Base-by-base conservation (phyloP, 2,113 vertebrate genomes). In the Nesogale talazaci region DNA sequence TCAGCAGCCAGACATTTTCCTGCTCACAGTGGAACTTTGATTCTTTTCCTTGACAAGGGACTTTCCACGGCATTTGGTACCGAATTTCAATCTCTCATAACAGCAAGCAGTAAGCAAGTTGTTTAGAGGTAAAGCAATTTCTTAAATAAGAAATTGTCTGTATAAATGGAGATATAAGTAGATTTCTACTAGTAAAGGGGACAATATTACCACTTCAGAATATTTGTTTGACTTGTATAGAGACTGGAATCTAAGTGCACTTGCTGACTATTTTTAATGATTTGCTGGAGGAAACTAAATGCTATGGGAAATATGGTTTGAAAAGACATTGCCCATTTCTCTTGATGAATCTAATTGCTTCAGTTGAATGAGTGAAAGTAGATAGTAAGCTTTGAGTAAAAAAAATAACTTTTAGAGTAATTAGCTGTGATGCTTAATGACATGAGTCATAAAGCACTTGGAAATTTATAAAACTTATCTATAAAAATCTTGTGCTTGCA, bases 281-380 rank as follows among this genome's bases (percentile, higher is more conserved):
- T 96, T 98, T 98, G 92, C 93, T 94, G 92, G 1, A 3, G 89
- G 93, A 98, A 97, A 92, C 36, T 96, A 93, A 97, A 84, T 29
- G 29, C 96, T 97, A 82, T 95, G 95, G 96, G 95, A 98, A 98
- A 97, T 96, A 97, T 7, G 23, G 76, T 95, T 96, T 93, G 94
- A 96, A 97, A 96, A 97, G 83, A 94, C 59, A 94, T 95, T 96
- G 92, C 42, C 91, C 79, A 78, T 97, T 97, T 97, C 95, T 98
- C 94, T 96, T 93, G 81, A 59, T 52, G 46, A 52, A 52, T 6
- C 46, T 52, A 52, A 52, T 52, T 52, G 46, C 14, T 52, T 52
- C 46, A 52, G 46, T 92, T 97, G 85, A 96, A 96, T 75, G 94
- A 95, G 52, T 74, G 89, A 95, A 97, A 97, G 93, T 96, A 90